Evolutionary conservation across 2,113 vertebrate genomes (phyloP), one percentile per base, ranked within the genome.

Genomic region (Anguilla rostrata): DNA sequence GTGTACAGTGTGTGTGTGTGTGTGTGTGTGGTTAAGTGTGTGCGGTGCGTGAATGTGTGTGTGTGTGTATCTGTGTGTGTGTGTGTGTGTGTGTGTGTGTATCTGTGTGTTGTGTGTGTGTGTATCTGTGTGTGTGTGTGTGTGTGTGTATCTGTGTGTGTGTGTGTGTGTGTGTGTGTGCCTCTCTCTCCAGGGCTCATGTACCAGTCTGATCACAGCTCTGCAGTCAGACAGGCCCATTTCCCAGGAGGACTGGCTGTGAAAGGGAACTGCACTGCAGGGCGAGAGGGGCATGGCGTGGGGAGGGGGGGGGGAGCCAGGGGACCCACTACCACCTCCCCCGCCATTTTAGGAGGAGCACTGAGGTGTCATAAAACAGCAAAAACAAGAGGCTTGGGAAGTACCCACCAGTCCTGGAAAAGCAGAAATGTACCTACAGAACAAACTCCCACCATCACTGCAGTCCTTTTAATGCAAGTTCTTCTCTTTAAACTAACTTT

Each of bases 161-260:
- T 46, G 49, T 11, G 49, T 53, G 49, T 53, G 49, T 1, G 49
- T 14, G 43, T 53, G 49, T 14, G 7, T 9, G 49, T 14, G 8
- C 14, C 41, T 56, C 81, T 39, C 41, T 83, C 81, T 56, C 41
- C 3, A 5, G 41, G 41, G 41, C 78, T 39, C 78, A 40, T 22
- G 78, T 39, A 84, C 7, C 78, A 56, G 41, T 66, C 57, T 53
- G 86, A 78, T 87, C n/a, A 83, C 79, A 78, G 56, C n/a, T 56
- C 5, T 16, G 57, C 39, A 80, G 39, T 15, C 66, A 79, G 84
- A 78, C 14, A 78, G 40, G 85, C 53, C 57, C 29, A 43, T 81
- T 81, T 81, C 85, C 85, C 53, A 40, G 53, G 40, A 43, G 39
- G 46, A 29, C 39, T n/a, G 22, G 4, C 26, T n/a, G 39, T 16